Base-by-base conservation (phyloP, 2,113 vertebrate genomes). In the Forbesichthys papilliferus region DNA sequence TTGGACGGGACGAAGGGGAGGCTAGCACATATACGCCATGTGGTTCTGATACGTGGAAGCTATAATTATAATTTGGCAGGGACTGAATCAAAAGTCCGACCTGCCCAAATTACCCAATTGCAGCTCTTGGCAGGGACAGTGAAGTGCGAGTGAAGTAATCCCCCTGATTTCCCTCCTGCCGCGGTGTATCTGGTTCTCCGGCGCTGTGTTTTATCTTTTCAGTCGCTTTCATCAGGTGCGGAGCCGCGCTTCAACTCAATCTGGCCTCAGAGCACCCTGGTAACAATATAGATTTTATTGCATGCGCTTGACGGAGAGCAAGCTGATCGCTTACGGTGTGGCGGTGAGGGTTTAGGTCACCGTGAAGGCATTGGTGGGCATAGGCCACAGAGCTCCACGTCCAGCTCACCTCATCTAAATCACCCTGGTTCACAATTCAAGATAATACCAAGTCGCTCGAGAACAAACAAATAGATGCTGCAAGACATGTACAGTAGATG, bases 41-140 rank as follows among this genome's bases (percentile, higher is more conserved):
- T 88, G 85, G 78, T 90, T 92, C 82, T 91, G 87, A 90, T 90
- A 89, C 77, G 64, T 68, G 58, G 72, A 73, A 79, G 84, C 77
- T 77, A 63, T 84, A 71, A 87, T 89, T 82, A 84, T 84, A 86
- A 90, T 88, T 85, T 79, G 82, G 78, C 83, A 68, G 55, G 67
- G 72, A 71, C 75, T 78, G 83, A 88, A 86, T 86, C 82, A 75
- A 80, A 83, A 68, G 52, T 85, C 78, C 76, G 84, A 86, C 79
- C 75, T 88, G 80, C 75, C 76, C 75, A 82, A 90, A 88, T 87
- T 77, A 87, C 82, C 81, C 78, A 78, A 79, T 84, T 80, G 79
- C 76, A 74, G 66, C n/a, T 86, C 84, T 88, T 88, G 85, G 86
- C 86, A 80, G 81, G 66, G 73, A 69, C 53, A 52, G 54, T 61